Base-by-base conservation (phyloP, 1,140 invertebrate genomes). In the Drosophila pallidifrons region DNA sequence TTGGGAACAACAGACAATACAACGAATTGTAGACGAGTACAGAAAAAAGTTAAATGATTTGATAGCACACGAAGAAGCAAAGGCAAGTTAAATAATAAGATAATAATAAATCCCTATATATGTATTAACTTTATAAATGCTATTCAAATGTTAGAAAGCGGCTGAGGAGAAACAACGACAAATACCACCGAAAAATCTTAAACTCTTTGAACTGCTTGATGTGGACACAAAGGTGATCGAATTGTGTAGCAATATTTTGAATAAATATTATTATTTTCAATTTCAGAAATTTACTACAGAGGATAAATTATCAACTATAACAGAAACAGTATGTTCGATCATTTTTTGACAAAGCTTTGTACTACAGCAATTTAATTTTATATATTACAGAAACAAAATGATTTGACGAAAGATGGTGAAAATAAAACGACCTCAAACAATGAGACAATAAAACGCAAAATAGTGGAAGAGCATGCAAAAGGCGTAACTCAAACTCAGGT, bases 171-270 rank as follows among this genome's bases (percentile, higher is more conserved):
- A 57, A 5, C 11, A 3, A 20, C 10, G 16, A 3, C 32, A 57
- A 6, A 25, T 16, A 8, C 55, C 57, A 6, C n/a, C 16, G 2
- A 68, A 59, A 52, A 73, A 73, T 38, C 8, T 8, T 1, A 73
- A 73, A 25, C 64, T 73, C 10, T 30, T 54, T 11, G 70, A 73
- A 30, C 55, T 73, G 6, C 68, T 73, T n/a, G 55, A 73, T 35
- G 15, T 25, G 11, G 70, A 60, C 4, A 13, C 64, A 13, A 28
- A 43, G 7, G 69, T 72, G 49, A 58, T n/a, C 1, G 4, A 28
- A n/a, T 20, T 15, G 1, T 6, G 4, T 13, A 11, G 1, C 3
- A 11, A 3, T 8, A 25, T 11, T 30, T 13, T 1, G 0, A 38
- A 10, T 10, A 25, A 61, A 0, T 32, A 15, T n/a, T 16, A 15